Conservation (phyloP, 2,888 invertebrate genomes). For the Gastracanthus pulcherrimus region DNA sequence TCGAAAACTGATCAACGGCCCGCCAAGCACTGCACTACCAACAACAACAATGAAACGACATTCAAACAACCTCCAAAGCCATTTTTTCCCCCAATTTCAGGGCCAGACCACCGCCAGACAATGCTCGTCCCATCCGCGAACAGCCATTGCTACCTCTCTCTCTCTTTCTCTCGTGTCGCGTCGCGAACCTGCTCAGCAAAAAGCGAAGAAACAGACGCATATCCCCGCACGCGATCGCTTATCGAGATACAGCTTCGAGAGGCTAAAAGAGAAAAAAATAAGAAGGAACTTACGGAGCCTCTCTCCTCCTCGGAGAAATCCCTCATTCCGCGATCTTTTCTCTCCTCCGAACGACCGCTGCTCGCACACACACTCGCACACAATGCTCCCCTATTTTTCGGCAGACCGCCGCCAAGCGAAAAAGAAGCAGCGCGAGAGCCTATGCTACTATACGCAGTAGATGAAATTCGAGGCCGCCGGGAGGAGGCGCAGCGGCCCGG, state of each 20-base stretch:
- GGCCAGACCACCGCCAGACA: background rate
- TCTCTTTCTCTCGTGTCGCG: constrained; percentile 15
- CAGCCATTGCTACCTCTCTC: background rate
- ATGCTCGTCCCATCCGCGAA: background rate
- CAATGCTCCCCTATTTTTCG: constrained; percentile 57
- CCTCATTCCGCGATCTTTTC: constrained; percentile 12
- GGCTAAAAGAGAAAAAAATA: constrained; percentile 9
- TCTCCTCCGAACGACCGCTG: no score
- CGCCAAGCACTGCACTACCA: no score
- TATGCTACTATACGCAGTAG: constrained; percentile 25
- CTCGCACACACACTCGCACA: constrained; percentile 5
- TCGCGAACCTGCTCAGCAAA: no score
- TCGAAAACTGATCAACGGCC: no score
- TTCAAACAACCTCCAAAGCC: constrained; percentile 3
- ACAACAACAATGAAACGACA: no score
- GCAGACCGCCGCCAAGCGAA: constrained; percentile 14
- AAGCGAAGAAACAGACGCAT: background rate
- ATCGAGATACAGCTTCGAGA: constrained; percentile 25
- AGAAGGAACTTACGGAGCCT: constrained; percentile 4
- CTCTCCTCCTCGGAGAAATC: constrained; percentile 14
- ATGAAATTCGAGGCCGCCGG: constrained; percentile 64
- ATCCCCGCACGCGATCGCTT: constrained; percentile 49
- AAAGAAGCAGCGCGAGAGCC: constrained; percentile 31
- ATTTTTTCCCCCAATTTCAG: constrained; percentile 21
- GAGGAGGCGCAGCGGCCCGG: constrained; percentile 34